phyloP scores from a whole-genome alignment of 2,797 vertebrate species.

The Anguilla anguilla region DNA sequence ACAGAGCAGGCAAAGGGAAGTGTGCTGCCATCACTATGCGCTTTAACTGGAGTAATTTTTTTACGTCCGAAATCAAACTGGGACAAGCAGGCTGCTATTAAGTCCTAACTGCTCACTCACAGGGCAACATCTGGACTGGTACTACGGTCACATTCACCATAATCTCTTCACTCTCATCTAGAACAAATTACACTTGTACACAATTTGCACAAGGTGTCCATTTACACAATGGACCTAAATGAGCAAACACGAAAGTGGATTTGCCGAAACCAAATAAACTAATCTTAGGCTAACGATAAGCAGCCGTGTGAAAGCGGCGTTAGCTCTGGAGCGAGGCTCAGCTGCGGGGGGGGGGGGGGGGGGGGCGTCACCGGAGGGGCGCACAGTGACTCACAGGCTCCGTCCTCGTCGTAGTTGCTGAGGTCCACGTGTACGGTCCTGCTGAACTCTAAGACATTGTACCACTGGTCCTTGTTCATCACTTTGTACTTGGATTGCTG shows the following conservation, averaged over 20 bases:
- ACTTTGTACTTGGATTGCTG: conserved; percentile 97
- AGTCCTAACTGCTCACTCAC: background rate
- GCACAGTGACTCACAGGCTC: conserved; percentile 86
- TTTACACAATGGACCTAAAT: background rate
- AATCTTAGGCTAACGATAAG: too few relatives aligned
- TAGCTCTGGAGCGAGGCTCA: background rate
- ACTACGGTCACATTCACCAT: background rate
- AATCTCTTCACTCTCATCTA: background rate
- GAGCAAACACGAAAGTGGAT: background rate
- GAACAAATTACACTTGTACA: background rate
- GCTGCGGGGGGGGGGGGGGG: background rate
- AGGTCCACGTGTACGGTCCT: conserved; percentile 92
- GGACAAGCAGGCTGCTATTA: background rate
- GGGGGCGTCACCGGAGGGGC: background rate
- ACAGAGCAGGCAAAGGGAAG: background rate
- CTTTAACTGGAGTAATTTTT: too few relatives aligned
- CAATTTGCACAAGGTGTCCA: background rate
- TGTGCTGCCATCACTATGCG: too few relatives aligned
- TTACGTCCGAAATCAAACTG: background rate
- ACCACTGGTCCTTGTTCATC: conserved; percentile 99
- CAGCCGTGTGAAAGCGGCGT: background rate
- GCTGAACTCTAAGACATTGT: conserved; percentile 97
- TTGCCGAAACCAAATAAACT: background rate
- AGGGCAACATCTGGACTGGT: background rate
- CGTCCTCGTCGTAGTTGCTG: conserved; percentile 97